Base-by-base conservation (phyloP, 2,888 invertebrate species). In the Macrostomum cliftonense region DNA sequence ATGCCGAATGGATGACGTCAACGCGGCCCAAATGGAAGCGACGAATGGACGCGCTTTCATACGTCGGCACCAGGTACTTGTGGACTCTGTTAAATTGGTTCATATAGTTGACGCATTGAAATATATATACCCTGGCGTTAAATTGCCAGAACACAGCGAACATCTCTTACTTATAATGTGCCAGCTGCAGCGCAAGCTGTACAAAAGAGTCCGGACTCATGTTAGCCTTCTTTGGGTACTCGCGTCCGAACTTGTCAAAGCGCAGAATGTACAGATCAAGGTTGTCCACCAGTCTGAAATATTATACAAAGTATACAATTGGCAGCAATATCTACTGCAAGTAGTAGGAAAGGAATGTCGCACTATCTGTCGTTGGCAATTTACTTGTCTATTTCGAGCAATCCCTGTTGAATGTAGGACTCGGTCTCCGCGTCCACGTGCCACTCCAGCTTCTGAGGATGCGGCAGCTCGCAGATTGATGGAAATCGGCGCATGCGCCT, bases 191-290 rank as follows among this genome's bases (percentile, higher is more conserved):
- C 0, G 89, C 84, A 52, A 97, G 75, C 73, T 97, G 97, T 55
- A 93, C 82, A 72, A 83, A 97, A 46, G 83, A 91, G 67, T 97
- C 97, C 0, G 97, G 97, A 68, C 93, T 93, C 64, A 87, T 82
- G 68, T 80, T 81, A 64, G 84, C 83, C 1, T 79, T 77, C 71
- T 97, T 97, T 60, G 93, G 84, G 67, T 84, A 88, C 57, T 85
- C 82, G 61, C 88, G 86, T 0, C 95, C 93, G 67, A 88, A 97
- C 37, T 79, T 79, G 43, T 77, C 75, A 73, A 83, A 97, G 42
- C 83, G 80, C 62, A 83, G 81, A 48, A 91, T 82, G 62, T 82
- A 82, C 63, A 88, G 78, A 64, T 95, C 91, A 60, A 93, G 71
- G 68, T 91, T 82, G 48, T 81, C 78, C 43, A 88, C 82, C 53